Percentiles rank a stretch among this genome's conserved stretches.
These are phyloP conservation scores for Sturmia bella DNA, from an alignment of 2,888 invertebrate species.

Conservation along the genomic window DNA sequence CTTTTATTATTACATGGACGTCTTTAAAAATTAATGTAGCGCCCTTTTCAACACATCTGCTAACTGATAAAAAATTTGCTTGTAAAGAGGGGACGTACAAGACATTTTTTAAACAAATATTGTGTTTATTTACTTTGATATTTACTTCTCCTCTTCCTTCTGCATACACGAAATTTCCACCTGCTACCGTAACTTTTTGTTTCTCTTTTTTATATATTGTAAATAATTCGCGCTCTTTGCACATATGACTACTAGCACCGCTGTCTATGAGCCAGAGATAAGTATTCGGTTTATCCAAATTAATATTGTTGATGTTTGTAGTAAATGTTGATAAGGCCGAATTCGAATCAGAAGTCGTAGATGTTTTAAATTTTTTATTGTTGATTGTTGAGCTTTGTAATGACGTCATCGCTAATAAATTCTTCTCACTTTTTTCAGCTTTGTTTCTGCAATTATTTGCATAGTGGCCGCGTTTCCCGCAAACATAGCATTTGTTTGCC, in stretches of 20 bases:
- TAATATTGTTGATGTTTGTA: not conserved
- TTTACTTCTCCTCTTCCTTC: not conserved
- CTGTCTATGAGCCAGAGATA: slow-evolving; percentile 56
- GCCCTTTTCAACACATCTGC: no score
- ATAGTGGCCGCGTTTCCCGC: not conserved
- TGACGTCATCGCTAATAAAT: not conserved
- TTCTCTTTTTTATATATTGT: slow-evolving; percentile 40
- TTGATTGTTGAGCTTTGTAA: not conserved
- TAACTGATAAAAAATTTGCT: no score
- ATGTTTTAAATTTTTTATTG: not conserved
- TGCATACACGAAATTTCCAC: not conserved
- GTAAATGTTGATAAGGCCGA: not conserved
- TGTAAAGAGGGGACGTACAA: no score
- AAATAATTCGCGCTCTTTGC: slow-evolving; percentile 52
- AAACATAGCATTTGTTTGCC: not conserved
- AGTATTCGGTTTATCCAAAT: no score
- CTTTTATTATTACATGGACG: no score
- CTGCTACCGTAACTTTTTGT: slow-evolving; percentile 54
- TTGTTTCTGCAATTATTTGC: not conserved
- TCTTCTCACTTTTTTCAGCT: not conserved
- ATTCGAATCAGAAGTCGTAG: not conserved
- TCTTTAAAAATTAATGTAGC: no score
- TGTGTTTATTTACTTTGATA: no score
- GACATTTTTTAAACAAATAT: no score
- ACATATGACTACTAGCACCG: slow-evolving; percentile 50